These are phyloP conservation scores for Pantherophis alleghaniensis DNA, from an alignment of 2,797 vertebrate species.

Conservation along the genomic window DNA sequence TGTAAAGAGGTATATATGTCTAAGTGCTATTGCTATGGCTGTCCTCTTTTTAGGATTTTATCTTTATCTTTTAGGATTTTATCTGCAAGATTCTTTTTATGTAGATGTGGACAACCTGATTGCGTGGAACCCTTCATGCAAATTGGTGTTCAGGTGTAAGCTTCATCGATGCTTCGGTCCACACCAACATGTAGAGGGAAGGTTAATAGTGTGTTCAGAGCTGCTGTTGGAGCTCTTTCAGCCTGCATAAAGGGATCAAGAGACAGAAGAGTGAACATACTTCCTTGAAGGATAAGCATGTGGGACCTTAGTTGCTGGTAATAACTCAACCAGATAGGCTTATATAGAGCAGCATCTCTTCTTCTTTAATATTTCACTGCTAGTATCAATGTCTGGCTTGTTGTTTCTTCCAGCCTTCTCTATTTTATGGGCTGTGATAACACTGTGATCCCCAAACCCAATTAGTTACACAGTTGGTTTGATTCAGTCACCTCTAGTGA, in stretches of 20 bases:
- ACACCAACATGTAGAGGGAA: not conserved
- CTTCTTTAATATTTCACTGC: not conserved
- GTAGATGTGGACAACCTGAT: not conserved
- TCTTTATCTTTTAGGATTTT: not conserved
- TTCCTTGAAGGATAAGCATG: not conserved
- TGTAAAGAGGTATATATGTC: too few species aligned
- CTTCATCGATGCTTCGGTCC: not conserved
- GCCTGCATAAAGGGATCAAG: not conserved
- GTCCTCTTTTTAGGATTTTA: not conserved
- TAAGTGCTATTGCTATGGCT: too few species aligned
- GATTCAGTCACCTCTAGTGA: not conserved
- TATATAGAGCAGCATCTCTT: constrained; percentile 7
- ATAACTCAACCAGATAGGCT: constrained; percentile 10
- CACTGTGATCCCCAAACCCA: constrained; percentile 1
- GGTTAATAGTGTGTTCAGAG: not conserved
- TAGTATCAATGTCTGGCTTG: not conserved
- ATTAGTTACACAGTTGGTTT: constrained; percentile 16
- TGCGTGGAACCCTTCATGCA: not conserved
- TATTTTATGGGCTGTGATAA: not conserved
- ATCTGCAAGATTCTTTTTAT: not conserved
- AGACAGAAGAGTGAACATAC: not conserved
- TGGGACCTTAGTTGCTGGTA: not conserved
- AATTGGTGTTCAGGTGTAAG: not conserved
- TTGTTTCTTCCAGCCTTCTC: fast-evolving
- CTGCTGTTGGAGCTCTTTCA: not conserved